These are phyloP conservation scores for Acomys russatus DNA, from an alignment of 2,797 vertebrate species.

Conservation along the genomic window DNA sequence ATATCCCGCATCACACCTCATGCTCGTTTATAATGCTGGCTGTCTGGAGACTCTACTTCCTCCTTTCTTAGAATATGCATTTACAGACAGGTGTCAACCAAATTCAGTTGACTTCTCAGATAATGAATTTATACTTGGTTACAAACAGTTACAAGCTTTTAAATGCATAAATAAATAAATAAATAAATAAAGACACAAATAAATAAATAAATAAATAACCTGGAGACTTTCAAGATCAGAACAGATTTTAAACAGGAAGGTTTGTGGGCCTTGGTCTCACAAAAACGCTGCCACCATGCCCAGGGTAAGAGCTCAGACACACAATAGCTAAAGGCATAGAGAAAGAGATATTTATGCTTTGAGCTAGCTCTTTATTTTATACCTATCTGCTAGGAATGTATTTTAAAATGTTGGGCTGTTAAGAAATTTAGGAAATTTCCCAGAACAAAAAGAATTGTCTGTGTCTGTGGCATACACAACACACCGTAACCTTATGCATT, in stretches of 20 bases:
- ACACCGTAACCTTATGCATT: not conserved
- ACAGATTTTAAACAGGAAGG: constrained; percentile 31
- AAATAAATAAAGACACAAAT: not conserved
- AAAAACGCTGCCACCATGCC: not conserved
- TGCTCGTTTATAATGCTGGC: not conserved
- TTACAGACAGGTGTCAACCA: not conserved
- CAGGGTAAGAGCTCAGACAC: not conserved
- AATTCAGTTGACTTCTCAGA: constrained; percentile 28
- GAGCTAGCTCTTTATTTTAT: not conserved
- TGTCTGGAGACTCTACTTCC: not conserved
- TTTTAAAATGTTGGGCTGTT: not conserved
- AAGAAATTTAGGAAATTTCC: constrained; percentile 11
- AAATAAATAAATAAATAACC: not conserved
- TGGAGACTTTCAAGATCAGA: constrained; percentile 20
- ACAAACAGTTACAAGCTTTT: constrained; percentile 14
- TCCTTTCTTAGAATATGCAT: not conserved
- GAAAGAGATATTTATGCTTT: constrained; percentile 22
- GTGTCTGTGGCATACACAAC: fast-evolving
- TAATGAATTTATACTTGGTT: constrained; percentile 56
- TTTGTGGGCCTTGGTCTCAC: constrained; percentile 28
- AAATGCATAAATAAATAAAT: not conserved
- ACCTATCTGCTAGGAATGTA: constrained; percentile 18
- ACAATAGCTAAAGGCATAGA: constrained; percentile 7
- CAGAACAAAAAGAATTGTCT: not conserved
- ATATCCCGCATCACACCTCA: no score